Conservation (phyloP, 2,113 vertebrate genomes). For the Tonatia bakeri region DNA sequence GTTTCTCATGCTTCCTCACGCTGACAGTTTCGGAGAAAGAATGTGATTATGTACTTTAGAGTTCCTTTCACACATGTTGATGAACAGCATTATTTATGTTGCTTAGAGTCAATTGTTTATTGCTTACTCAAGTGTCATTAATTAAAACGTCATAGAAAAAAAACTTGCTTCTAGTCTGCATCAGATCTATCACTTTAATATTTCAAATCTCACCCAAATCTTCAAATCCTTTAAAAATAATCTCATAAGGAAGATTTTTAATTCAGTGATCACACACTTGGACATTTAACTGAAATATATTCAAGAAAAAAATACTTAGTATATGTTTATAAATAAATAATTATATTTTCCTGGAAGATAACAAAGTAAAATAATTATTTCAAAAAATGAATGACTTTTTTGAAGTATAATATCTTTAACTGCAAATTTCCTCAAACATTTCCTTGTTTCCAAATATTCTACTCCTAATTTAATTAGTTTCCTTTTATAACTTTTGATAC, state of each 20-base stretch:
- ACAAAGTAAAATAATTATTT: background rate
- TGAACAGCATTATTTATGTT: background rate
- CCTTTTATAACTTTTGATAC: background rate
- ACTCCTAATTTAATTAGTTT: background rate
- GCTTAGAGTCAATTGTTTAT: constrained; percentile 32
- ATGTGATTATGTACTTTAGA: constrained; percentile 23
- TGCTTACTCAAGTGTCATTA: constrained; percentile 23
- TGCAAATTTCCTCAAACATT: background rate
- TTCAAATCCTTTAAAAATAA: background rate
- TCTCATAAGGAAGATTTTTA: background rate
- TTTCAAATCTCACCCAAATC: background rate
- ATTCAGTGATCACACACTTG: background rate
- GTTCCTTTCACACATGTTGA: background rate
- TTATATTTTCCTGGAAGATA: background rate
- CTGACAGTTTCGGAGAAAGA: constrained; percentile 36
- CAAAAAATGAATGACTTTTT: background rate
- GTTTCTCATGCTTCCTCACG: background rate
- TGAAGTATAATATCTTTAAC: background rate
- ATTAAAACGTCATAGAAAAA: constrained; percentile 46
- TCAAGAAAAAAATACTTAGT: background rate
- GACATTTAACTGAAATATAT: background rate
- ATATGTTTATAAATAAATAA: background rate
- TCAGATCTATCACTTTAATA: background rate
- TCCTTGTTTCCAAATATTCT: background rate
- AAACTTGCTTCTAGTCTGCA: background rate